These are phyloP conservation scores for Propithecus perrieri DNA, from an alignment of 2,797 vertebrate species.

Conservation along the genomic window DNA sequence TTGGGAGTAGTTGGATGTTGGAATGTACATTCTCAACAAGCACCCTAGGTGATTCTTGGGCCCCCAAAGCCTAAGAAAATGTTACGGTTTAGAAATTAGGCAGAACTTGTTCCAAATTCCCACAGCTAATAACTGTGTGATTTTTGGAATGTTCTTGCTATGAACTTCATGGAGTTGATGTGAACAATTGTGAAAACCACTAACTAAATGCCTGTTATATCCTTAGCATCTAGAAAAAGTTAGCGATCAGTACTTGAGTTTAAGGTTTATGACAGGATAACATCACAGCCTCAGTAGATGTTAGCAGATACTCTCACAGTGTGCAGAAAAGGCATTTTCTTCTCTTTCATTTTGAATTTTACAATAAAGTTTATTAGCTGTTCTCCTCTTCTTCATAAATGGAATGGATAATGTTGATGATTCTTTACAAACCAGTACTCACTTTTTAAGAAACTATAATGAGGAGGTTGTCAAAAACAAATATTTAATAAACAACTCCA, in stretches of 20 bases:
- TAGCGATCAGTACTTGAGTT: not conserved
- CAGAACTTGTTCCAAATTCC: not conserved
- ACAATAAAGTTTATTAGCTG: slow-evolving; percentile 92
- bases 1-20: not conserved
- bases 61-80: not conserved
- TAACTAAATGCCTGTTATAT: not conserved
- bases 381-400: slow-evolving; percentile 92
- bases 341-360: slow-evolving; percentile 72
- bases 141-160: not conserved
- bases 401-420: slow-evolving; percentile 89
- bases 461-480: slow-evolving; percentile 81
- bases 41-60: not conserved
- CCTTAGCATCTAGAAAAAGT: not conserved
- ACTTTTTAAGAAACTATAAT: slow-evolving; percentile 83
- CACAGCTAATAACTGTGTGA: not conserved
- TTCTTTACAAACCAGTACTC: slow-evolving; percentile 88
- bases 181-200: not conserved
- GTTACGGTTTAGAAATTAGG: not conserved
- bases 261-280: not conserved
- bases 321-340: not conserved
- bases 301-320: not conserved
- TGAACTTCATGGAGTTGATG: not conserved
- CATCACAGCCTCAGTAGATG: not conserved
- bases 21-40: not conserved
- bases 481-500: slow-evolving; percentile 84